These are phyloP conservation scores for Hoplias malabaricus DNA, from an alignment of 2,113 vertebrate genomes.

Conservation along the genomic window DNA sequence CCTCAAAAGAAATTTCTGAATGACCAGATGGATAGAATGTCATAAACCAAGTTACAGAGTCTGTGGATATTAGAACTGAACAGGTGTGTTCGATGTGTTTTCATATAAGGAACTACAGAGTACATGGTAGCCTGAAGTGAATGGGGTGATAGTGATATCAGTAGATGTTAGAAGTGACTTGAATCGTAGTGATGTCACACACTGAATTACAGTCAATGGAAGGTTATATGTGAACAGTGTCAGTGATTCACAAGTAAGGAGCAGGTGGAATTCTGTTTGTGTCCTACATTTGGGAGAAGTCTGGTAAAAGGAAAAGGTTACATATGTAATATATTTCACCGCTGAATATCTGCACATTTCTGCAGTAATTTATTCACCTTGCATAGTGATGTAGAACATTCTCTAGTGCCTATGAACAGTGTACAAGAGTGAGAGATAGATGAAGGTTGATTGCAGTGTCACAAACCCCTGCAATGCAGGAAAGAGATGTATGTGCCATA, in stretches of 20 bases:
- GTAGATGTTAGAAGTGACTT: background rate
- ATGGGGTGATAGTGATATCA: background rate
- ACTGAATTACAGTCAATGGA: background rate
- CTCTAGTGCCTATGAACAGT: background rate
- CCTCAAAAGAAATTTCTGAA: too few relatives aligned
- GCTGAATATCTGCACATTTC: background rate
- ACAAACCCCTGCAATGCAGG: constrained; percentile 61
- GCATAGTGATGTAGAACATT: background rate
- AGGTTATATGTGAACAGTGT: background rate
- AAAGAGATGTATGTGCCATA: background rate
- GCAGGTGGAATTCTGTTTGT: background rate
- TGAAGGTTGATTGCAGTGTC: constrained; percentile 32
- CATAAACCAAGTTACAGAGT: background rate
- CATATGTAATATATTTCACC: too few relatives aligned
- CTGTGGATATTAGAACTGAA: background rate
- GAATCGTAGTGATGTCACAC: background rate
- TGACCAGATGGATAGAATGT: too few relatives aligned
- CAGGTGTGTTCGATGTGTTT: background rate
- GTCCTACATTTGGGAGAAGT: too few relatives aligned
- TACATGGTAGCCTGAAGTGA: background rate
- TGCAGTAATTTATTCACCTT: background rate
- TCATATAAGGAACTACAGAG: background rate
- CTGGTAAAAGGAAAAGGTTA: too few relatives aligned
- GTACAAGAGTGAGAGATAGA: background rate
- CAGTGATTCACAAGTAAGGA: background rate